These are phyloP conservation scores for Hylaea fasciaria DNA, from an alignment of 2,888 invertebrate species.

Conservation along the genomic window DNA sequence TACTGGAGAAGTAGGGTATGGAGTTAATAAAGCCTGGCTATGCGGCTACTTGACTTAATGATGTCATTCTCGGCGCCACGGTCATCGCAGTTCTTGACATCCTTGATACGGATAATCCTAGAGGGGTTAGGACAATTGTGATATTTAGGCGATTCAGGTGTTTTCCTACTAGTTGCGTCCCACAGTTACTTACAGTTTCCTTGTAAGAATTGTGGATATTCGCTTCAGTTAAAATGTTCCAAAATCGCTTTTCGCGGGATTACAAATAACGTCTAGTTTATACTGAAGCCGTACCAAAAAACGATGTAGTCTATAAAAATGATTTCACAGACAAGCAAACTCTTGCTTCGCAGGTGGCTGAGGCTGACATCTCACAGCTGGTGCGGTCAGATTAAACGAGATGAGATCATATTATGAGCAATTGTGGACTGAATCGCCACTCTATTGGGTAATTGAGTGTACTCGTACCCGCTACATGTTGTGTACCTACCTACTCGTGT, in stretches of 20 bases:
- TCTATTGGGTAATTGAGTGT: conserved; percentile 66
- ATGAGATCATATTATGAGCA: conserved; percentile 68
- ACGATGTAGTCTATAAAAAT: no score
- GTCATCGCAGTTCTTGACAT: conserved; percentile 9
- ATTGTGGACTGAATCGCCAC: conserved; percentile 62
- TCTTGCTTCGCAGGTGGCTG: conserved; percentile 9
- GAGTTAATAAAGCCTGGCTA: conserved; percentile 40
- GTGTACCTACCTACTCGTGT: conserved; percentile 45
- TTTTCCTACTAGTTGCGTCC: no score
- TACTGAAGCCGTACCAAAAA: no score
- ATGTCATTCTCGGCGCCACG: conserved; percentile 26
- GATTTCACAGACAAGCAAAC: no score
- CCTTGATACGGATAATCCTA: conserved; percentile 12
- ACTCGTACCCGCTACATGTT: conserved; percentile 49
- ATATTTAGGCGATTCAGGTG: background rate
- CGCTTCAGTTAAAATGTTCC: no score
- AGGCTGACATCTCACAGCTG: no score
- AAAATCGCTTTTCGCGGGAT: no score
- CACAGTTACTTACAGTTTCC: no score
- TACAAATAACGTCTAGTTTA: no score
- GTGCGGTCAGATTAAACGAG: conserved; percentile 55
- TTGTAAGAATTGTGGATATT: no score
- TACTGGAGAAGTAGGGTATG: conserved; percentile 39
- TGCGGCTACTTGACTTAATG: conserved; percentile 41
- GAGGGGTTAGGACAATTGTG: conserved; percentile 2